Conservation (phyloP, 2,113 vertebrate genomes). For the Clarias macrocephalus region DNA sequence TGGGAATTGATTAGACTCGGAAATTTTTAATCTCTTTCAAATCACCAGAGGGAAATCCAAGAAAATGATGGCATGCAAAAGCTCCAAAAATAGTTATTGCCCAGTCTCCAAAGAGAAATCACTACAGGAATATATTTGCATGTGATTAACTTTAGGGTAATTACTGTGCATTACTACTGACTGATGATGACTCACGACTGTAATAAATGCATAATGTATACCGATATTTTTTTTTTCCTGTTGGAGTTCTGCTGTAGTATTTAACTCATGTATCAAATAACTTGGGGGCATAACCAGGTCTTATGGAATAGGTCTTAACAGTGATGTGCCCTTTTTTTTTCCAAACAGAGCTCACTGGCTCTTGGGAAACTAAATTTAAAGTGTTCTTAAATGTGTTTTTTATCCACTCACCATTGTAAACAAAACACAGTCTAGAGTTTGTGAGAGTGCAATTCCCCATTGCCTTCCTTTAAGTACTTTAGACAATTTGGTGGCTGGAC, state of each 20-base stretch:
- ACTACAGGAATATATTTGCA: neutral
- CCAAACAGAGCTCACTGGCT: neutral
- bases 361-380: neutral
- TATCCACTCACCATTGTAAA: neutral
- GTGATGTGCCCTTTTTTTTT: neutral
- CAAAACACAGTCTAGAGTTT: neutral
- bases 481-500: slow-evolving; percentile 16
- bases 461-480: slow-evolving; percentile 25
- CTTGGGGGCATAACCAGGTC: neutral
- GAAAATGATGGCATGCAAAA: slow-evolving; percentile 23
- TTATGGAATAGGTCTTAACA: neutral
- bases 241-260: neutral
- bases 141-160: neutral
- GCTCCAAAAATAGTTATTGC: neutral
- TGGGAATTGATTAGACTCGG: slow-evolving; percentile 31
- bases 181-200: slow-evolving; percentile 5
- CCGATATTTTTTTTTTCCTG: neutral
- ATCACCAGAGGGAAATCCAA: slow-evolving; percentile 15
- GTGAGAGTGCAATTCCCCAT: neutral
- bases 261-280: neutral
- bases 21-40: neutral
- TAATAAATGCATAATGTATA: slow-evolving; percentile 47
- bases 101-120: neutral
- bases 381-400: neutral
- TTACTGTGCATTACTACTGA: slow-evolving; percentile 2